A percentile compares a stretch with the other conserved stretches of the same genome.
These are phyloP conservation scores for Dolichopus griseipennis DNA, from an alignment of 2,888 invertebrate species.

Conservation along the genomic window DNA sequence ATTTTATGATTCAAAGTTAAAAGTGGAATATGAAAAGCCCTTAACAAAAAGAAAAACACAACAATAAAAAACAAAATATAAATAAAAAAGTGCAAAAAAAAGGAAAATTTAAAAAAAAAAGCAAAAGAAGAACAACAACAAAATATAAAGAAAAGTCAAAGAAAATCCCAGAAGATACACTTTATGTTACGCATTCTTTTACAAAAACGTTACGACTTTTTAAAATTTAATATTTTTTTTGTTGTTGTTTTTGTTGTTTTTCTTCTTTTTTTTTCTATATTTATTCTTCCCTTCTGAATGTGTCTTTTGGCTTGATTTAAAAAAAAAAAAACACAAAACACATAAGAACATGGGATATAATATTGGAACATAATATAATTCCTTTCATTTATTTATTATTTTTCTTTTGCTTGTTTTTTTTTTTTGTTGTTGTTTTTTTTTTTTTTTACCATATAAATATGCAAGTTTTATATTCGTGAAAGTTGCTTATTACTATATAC, in stretches of 20 bases:
- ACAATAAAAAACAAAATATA: background rate
- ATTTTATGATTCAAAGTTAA: conserved; percentile 1
- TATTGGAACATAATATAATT: background rate
- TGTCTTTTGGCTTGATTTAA: no score
- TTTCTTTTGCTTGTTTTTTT: no score
- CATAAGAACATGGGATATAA: no score
- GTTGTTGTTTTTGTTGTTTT: background rate
- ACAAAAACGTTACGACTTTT: background rate
- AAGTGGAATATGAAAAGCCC: background rate
- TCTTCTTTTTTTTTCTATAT: background rate
- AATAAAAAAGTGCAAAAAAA: no score
- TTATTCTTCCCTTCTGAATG: conserved; percentile 1
- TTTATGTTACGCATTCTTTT: conserved; percentile 4
- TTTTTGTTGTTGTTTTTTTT: no score
- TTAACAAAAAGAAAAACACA: background rate
- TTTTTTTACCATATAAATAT: background rate
- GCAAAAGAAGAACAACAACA: background rate
- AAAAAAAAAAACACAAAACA: no score
- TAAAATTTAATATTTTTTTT: background rate
- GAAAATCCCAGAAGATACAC: conserved; percentile 3
- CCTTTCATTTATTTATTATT: background rate
- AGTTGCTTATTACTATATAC: no score
- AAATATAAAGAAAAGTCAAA: background rate
- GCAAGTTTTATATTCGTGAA: background rate
- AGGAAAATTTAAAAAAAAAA: background rate